Evolutionary conservation across 2,888 invertebrate species (phyloP).

Genomic region (Erebia palarica): DNA sequence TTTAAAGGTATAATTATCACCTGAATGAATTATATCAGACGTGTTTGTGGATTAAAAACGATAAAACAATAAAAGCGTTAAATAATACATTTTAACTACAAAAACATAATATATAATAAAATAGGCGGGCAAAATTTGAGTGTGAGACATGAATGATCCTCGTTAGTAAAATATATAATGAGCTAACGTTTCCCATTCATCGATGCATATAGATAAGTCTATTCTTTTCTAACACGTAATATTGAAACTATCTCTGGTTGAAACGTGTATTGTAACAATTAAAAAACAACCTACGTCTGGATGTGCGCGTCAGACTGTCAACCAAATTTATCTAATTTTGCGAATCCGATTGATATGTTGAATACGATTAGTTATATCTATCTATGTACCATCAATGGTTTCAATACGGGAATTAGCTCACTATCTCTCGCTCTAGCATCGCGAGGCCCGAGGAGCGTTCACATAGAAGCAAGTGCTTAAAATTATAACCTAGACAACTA

Average conservation of each 20-base stretch:
- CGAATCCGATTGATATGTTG: no score
- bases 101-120: slow-evolving; percentile 64
- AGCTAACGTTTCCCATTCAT: slow-evolving; percentile 18
- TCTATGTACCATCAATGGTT: background rate
- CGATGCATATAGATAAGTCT: background rate
- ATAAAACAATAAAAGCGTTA: slow-evolving; percentile 23
- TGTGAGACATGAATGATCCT: slow-evolving; percentile 61
- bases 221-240: no score
- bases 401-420: slow-evolving; percentile 12
- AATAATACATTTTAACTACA: slow-evolving; percentile 39
- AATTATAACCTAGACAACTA: slow-evolving; percentile 48
- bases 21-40: background rate
- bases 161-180: slow-evolving; percentile 36
- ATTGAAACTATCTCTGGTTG: no score
- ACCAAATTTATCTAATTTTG: no score
- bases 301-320: no score
- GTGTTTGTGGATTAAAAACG: slow-evolving; percentile 9
- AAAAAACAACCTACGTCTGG: no score
- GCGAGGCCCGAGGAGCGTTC: slow-evolving; percentile 40
- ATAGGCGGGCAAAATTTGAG: slow-evolving; percentile 55
- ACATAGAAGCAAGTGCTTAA: slow-evolving; percentile 48
- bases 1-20: background rate
- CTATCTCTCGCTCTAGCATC: slow-evolving; percentile 10
- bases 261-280: no score
- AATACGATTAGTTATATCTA: no score